Evolutionary conservation across 2,797 vertebrate species (phyloP).

Genomic region (Nannoperca australis): DNA sequence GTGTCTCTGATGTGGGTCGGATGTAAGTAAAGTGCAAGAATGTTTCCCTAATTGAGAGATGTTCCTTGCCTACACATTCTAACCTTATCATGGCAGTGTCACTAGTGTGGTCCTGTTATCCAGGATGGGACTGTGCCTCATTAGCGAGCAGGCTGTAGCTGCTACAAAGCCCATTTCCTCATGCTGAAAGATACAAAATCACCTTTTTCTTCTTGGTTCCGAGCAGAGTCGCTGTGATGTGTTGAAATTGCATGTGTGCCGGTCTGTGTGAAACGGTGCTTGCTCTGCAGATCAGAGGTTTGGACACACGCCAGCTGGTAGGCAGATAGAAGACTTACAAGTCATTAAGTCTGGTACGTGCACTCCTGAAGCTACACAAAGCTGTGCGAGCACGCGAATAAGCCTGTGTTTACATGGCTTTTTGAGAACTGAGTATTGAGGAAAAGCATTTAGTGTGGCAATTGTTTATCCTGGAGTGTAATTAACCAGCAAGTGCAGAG

Average conservation of each 20-base stretch:
- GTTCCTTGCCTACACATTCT: conserved; percentile 10
- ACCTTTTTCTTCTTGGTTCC: conserved; percentile 29
- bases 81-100: conserved; percentile 16
- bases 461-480: conserved; percentile 70
- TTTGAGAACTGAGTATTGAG: conserved; percentile 38
- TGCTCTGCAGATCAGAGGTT: conserved; percentile 50
- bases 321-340: conserved; percentile 66
- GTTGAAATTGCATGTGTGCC: conserved; percentile 1
- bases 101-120: conserved; percentile 37
- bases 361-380: conserved; percentile 49
- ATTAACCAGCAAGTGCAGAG: conserved; percentile 67
- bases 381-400: conserved; percentile 26
- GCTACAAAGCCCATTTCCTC: conserved; percentile 21
- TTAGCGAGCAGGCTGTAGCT: conserved; percentile 52
- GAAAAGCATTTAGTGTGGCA: conserved; percentile 54
- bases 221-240: conserved; percentile 32
- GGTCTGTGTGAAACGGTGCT: conserved; percentile 25
- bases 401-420: conserved; percentile 58
- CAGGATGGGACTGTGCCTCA: conserved; percentile 44
- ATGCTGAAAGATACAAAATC: conserved; percentile 23
- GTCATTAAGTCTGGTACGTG: conserved; percentile 65
- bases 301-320: conserved; percentile 66
- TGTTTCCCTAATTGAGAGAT: conserved; percentile 7
- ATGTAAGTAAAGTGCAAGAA: background rate
- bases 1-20: background rate